Percentiles rank a stretch among this genome's conserved stretches.
These are phyloP conservation scores for Nematolebias whitei DNA, from an alignment of 2,113 vertebrate genomes.

Conservation along the genomic window DNA sequence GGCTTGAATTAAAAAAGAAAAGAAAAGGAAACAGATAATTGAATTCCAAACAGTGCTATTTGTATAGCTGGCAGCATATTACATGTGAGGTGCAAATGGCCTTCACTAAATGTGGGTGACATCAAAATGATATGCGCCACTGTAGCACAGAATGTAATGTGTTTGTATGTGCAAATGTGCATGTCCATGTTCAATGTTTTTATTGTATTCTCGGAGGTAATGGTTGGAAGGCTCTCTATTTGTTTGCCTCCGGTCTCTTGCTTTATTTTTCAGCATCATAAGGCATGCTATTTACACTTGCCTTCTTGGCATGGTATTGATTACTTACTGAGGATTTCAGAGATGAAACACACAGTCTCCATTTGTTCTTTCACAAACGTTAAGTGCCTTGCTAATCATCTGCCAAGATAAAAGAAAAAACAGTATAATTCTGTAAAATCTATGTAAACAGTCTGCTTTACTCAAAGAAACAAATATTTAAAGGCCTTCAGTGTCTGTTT, in stretches of 20 bases:
- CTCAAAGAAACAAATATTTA: neutral
- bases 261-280: conserved; percentile 49
- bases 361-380: conserved; percentile 40
- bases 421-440: conserved; percentile 28
- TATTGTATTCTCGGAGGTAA: conserved; percentile 55
- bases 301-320: conserved; percentile 54
- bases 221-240: conserved; percentile 51
- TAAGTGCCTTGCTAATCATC: conserved; percentile 33
- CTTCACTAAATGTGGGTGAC: conserved; percentile 66
- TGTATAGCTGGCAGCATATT: conserved; percentile 67
- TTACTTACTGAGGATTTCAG: conserved; percentile 61
- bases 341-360: conserved; percentile 40
- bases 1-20: conserved; percentile 43
- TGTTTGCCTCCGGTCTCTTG: conserved; percentile 52
- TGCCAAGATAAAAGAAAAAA: conserved; percentile 9
- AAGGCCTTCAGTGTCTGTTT: neutral
- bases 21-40: conserved; percentile 67
- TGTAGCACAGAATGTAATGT: conserved; percentile 56
- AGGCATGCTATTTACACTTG: conserved; percentile 52
- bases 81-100: conserved; percentile 69
- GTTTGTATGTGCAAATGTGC: conserved; percentile 69
- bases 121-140: conserved; percentile 69
- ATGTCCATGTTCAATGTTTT: conserved; percentile 54
- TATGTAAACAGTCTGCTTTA: conserved; percentile 9
- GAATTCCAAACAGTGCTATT: conserved; percentile 72